phyloP scores from a whole-genome alignment of 2,797 vertebrate species.

The Arrhamphus sclerolepis region DNA sequence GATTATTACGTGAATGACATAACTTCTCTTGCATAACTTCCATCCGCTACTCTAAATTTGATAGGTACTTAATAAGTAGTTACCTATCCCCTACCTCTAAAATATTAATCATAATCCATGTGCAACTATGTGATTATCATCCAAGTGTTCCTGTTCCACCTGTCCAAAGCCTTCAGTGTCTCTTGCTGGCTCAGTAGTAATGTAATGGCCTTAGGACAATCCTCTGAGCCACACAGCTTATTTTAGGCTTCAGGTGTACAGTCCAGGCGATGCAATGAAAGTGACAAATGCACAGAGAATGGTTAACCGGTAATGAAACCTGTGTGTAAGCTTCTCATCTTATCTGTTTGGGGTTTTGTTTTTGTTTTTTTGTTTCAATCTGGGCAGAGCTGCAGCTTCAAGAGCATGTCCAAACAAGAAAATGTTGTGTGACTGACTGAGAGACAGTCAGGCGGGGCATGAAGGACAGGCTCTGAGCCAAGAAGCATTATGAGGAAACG shows the following conservation, averaged over 20 bases:
- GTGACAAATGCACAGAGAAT: slow-evolving; percentile 22
- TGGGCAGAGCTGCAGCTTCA: slow-evolving; percentile 7
- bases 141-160: slow-evolving; percentile 20
- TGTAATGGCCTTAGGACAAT: slow-evolving; percentile 78
- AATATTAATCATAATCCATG: slow-evolving; percentile 55
- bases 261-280: slow-evolving; percentile 44
- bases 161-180: slow-evolving; percentile 29
- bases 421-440: slow-evolving; percentile 38
- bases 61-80: background rate
- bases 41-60: background rate
- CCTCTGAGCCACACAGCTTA: slow-evolving; percentile 66
- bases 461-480: slow-evolving; percentile 47
- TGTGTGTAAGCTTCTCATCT: background rate
- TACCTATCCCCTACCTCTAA: background rate
- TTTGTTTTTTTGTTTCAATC: slow-evolving; percentile 1
- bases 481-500: slow-evolving; percentile 50
- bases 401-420: slow-evolving; percentile 43
- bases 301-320: background rate
- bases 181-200: slow-evolving; percentile 68
- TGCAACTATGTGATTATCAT: slow-evolving; percentile 50
- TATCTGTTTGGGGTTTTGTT: background rate
- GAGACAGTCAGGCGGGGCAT: slow-evolving; percentile 30
- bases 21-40: slow-evolving; percentile 7
- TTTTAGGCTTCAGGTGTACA: slow-evolving; percentile 58
- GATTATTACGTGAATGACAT: slow-evolving; percentile 1